Evolutionary conservation across 2,797 vertebrate genomes (phyloP).

Genomic region (Peromyscus nudipes): DNA sequence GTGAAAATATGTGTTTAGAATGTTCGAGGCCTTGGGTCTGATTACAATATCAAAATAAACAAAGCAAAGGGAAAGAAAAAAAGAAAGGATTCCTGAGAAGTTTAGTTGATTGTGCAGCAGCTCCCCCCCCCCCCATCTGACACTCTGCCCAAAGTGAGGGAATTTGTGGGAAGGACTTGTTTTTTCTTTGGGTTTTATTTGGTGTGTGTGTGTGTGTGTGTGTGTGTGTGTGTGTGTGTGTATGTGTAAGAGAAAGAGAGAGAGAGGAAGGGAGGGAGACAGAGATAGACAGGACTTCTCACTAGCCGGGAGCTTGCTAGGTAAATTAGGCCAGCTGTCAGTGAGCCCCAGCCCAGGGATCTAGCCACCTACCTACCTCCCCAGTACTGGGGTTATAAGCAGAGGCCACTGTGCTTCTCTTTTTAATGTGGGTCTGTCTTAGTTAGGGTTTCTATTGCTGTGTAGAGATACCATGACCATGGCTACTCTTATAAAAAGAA

Average conservation of each 20-base stretch:
- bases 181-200: constrained; percentile 55
- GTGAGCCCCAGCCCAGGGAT: background rate
- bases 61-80: background rate
- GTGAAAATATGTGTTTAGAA: background rate
- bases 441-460: background rate
- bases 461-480: background rate
- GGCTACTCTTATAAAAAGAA: background rate
- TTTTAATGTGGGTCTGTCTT: background rate
- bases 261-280: background rate
- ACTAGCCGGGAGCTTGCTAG: background rate
- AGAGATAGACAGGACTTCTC: background rate
- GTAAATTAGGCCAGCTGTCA: background rate
- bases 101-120: background rate
- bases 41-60: background rate
- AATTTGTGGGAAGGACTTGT: background rate
- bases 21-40: background rate
- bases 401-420: background rate
- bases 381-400: background rate
- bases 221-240: no score
- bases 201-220: background rate
- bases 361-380: background rate
- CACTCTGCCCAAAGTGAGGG: background rate
- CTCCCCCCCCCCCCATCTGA: no score
- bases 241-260: background rate
- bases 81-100: background rate